Base-by-base conservation (phyloP, 2,797 vertebrate genomes). In the Sebastes jordani region DNA sequence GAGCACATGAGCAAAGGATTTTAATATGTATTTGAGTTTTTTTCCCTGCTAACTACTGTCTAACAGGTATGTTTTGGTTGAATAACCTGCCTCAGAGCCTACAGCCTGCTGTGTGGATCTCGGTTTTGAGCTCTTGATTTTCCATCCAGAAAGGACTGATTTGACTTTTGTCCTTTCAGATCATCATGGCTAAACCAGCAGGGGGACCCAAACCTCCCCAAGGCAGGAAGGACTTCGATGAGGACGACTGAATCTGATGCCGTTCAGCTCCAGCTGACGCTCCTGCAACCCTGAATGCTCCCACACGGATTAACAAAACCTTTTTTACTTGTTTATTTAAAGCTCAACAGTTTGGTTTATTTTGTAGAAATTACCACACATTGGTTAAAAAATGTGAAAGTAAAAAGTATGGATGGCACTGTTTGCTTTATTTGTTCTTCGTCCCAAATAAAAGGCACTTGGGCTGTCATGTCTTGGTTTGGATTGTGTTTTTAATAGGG, bases 191-290 rank as follows among this genome's bases (percentile, higher is more conserved):
- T 81, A 97, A 95, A 93, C 96, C 97, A 86, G 96, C 97, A 83
- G 97, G 97, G 70, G 97, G 97, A 70, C 97, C 97, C 73, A 99
- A 97, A 95, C 92, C 99, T 90, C 99, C 99, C 29, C 96, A 96
- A 87, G 97, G 96, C 86, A 99, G 95, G 92, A 99, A 99, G 76
- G 97, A 98, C 88, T 98, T 98, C 91, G 98, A 99, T 30, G 97
- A 98, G 23, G 99, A 99, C 23, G 99, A 99, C 6, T 99, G 93
- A 99, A 76, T 6, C 6, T 74, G 73, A 88, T 25, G 14, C 22
- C 10, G 16, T 72, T 20, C 66, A 65, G n/a, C 27, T 72, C 22
- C 63, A 62, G n/a, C 65, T 54, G 80, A 82, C 72, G 76, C 62
- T 61, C 70, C 70, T 76, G 46, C 30, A 54, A 78, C 66, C 78